These are phyloP conservation scores for Pachypeltis micranthus DNA, from an alignment of 1,140 invertebrate genomes.

Conservation along the genomic window DNA sequence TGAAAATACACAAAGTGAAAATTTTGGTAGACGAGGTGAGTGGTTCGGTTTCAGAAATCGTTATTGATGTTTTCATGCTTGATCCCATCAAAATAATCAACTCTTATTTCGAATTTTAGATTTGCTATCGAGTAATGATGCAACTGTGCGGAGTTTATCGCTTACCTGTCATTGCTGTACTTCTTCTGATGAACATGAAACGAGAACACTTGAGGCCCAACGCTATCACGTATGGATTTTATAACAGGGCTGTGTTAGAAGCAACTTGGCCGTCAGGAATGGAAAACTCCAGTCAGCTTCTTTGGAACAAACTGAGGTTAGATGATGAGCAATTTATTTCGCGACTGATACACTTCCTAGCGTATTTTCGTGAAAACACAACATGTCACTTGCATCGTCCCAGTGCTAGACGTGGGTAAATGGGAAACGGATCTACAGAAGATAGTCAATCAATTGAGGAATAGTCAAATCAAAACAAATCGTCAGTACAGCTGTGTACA, in stretches of 20 bases:
- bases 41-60: background rate
- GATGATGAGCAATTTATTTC: too few species aligned
- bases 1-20: conserved; percentile 66
- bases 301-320: conserved; percentile 82
- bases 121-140: conserved; percentile 97
- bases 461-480: too few species aligned
- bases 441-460: too few species aligned
- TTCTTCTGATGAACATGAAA: conserved; percentile 91
- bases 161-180: conserved; percentile 86
- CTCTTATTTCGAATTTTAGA: conserved; percentile 40
- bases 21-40: conserved; percentile 78
- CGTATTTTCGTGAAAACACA: too few species aligned
- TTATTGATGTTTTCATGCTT: too few species aligned
- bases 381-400: too few species aligned
- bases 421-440: too few species aligned
- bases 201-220: conserved; percentile 87
- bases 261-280: conserved; percentile 86
- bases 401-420: too few species aligned
- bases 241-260: conserved; percentile 76
- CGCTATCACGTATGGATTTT: conserved; percentile 92
- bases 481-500: too few species aligned
- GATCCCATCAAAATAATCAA: too few species aligned
- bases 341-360: too few species aligned
- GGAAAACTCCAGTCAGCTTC: conserved; percentile 63
- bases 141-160: conserved; percentile 92